A percentile compares a stretch with the other conserved stretches of the same genome.
Conservation (phyloP, 2,113 vertebrate genomes). For the Rattus rattus region DNA sequence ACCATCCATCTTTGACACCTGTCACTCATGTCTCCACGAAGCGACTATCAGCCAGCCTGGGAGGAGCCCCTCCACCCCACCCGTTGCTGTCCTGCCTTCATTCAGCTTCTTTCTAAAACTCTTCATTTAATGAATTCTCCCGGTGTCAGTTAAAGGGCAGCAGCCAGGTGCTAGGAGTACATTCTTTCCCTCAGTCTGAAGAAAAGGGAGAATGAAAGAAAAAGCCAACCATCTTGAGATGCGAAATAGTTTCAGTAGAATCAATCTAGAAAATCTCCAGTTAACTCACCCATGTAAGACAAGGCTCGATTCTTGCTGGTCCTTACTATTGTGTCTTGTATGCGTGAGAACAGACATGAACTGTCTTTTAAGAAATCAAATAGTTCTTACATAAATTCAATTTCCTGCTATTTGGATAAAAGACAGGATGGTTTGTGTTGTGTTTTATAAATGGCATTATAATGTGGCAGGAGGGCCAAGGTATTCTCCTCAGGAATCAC, state of each 20-base stretch:
- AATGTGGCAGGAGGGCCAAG: too few relatives aligned
- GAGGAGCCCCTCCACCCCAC: neutral
- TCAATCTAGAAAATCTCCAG: neutral
- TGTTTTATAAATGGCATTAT: too few relatives aligned
- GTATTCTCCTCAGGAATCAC: too few relatives aligned
- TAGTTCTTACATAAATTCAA: neutral
- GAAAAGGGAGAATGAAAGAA: neutral
- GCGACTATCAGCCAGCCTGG: neutral
- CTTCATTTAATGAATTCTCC: neutral
- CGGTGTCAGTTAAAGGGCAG: neutral
- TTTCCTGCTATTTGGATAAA: constrained; percentile 25
- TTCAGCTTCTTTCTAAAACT: constrained; percentile 11
- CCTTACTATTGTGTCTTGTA: neutral
- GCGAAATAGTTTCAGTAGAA: neutral
- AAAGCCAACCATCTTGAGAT: neutral
- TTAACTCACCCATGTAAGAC: neutral
- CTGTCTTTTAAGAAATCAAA: constrained; percentile 47
- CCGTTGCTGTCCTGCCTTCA: neutral
- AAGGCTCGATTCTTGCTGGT: neutral
- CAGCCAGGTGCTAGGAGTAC: neutral
- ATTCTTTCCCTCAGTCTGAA: neutral
- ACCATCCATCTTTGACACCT: constrained; percentile 44
- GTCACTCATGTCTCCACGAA: neutral
- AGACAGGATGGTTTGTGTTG: neutral
- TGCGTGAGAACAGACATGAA: neutral